Evolutionary conservation across 2,888 invertebrate species (phyloP).

Genomic region (Lasioglossum vierecki): DNA sequence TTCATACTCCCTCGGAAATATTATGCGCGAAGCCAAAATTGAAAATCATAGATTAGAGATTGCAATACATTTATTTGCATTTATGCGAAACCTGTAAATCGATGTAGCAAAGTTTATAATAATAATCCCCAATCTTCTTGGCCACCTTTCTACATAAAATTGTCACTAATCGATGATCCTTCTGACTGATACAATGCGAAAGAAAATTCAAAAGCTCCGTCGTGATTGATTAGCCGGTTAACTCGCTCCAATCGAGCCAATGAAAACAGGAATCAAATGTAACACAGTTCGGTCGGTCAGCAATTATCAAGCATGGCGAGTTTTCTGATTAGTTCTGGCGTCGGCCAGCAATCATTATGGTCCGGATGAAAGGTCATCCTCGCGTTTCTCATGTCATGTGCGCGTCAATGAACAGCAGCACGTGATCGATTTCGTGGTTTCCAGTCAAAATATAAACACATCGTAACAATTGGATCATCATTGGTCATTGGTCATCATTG

Average conservation of each 20-base stretch:
- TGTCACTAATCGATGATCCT: background rate
- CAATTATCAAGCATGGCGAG: background rate
- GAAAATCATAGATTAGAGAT: background rate
- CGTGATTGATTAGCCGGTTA: background rate
- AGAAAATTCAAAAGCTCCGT: background rate
- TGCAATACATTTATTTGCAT: background rate
- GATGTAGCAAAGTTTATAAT: too few relatives aligned
- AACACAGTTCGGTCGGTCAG: background rate
- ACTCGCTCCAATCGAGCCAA: background rate
- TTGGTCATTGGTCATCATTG: too few relatives aligned
- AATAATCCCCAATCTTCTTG: background rate
- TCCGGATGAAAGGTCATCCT: constrained; percentile 23
- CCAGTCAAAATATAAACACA: background rate
- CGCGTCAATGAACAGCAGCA: background rate
- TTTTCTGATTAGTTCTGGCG: background rate
- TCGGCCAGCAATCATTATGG: background rate
- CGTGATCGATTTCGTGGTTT: background rate
- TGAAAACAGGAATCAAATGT: background rate
- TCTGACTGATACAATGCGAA: background rate
- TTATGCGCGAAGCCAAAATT: background rate
- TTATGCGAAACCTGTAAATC: too few relatives aligned
- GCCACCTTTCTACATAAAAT: background rate
- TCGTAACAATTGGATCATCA: background rate
- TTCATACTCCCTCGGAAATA: background rate
- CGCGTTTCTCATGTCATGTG: background rate